Evolutionary conservation across 2,113 vertebrate species (phyloP), one percentile per base, ranked within the genome.

Genomic region (Colius striatus): DNA sequence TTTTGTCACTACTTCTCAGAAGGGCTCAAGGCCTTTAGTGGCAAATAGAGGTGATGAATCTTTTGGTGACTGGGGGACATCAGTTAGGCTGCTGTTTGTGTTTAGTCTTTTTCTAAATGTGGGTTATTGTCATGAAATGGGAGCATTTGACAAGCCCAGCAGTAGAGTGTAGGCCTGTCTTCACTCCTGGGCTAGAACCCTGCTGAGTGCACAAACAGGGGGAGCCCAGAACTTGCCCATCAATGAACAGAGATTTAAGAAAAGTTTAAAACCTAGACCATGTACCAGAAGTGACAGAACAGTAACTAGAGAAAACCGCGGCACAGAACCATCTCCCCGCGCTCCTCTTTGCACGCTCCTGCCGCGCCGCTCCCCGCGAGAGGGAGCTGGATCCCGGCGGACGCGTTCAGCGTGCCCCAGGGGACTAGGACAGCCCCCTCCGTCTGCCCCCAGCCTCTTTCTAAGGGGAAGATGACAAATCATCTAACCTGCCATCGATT

Each of bases 11-110:
- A n/a, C n/a, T n/a, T 32, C 66, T 45, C 53, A 15, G 65, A 55
- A 41, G 9, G 70, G 66, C 43, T 47, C 3, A 62, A 58, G 22
- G 60, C 38, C 0, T 0, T 16, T 9, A 15, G 17, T 12, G 7
- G 15, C 17, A 13, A 71, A 4, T 2, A 88, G 41, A 63, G 45
- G 16, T 68, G 62, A n/a, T 41, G 9, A 50, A 27, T 48, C 50
- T 30, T 38, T n/a, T 0, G 0, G 13, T 48, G 30, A 53, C 7
- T 34, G 47, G 54, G 54, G 38, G n/a, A n/a, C 66, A 60, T 75
- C 26, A 54, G 34, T 41, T 55, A 38, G 29, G 27, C 32, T 63
- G 34, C 47, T 94, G 41, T 43, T 55, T 72, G 45, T 10, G 1
- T 34, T 72, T 20, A 1, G 32, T 18, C 41, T 75, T 54, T 62